phyloP scores from a whole-genome alignment of 2,888 invertebrate species.

The Melieria omissa region DNA sequence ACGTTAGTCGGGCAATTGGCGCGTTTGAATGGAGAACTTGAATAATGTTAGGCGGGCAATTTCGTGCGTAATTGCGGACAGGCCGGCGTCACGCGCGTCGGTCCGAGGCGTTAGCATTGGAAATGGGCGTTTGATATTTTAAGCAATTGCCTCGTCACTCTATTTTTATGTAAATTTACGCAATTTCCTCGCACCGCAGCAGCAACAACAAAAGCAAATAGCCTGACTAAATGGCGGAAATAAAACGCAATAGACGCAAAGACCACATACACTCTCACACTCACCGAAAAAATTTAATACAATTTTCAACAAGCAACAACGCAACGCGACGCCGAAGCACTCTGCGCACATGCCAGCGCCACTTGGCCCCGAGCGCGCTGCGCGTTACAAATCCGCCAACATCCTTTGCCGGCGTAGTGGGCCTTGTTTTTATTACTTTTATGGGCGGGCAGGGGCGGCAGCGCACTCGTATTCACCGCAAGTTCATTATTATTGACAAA shows the following conservation, averaged over 20 bases:
- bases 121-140: constrained; percentile 18
- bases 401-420: too few relatives aligned
- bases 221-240: too few relatives aligned
- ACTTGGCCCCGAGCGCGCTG: too few relatives aligned
- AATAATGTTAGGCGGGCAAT: too few relatives aligned
- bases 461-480: constrained; percentile 18
- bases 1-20: too few relatives aligned
- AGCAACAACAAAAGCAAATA: too few relatives aligned
- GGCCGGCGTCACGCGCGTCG: not conserved
- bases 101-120: not conserved
- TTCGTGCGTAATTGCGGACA: too few relatives aligned
- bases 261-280: too few relatives aligned
- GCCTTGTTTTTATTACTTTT: too few relatives aligned
- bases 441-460: not conserved
- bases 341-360: not conserved
- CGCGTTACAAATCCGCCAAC: too few relatives aligned
- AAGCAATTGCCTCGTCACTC: constrained; percentile 26
- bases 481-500: constrained; percentile 46
- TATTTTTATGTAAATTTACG: constrained; percentile 53
- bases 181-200: constrained; percentile 45
- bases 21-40: too few relatives aligned
- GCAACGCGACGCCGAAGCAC: not conserved
- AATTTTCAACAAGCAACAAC: not conserved
- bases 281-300: constrained; percentile 43
- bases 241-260: too few relatives aligned